phyloP scores from a whole-genome alignment of 2,113 vertebrate species.

The Rhynchopsitta pachyrhyncha region DNA sequence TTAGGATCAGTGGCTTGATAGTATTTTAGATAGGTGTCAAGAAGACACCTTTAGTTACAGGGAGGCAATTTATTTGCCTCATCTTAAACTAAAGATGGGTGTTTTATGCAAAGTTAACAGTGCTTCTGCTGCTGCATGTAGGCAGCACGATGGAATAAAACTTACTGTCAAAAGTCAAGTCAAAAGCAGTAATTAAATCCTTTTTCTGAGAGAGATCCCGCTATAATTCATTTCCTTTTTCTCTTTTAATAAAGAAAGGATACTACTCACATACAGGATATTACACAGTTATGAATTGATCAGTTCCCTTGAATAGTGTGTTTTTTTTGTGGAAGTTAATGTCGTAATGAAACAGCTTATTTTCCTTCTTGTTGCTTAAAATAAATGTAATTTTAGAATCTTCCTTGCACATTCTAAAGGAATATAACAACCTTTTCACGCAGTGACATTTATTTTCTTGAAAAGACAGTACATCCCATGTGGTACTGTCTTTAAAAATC shows the following conservation, averaged over 20 bases:
- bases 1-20: not conserved
- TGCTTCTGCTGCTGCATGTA: not conserved
- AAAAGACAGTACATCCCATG: not conserved
- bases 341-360: not conserved
- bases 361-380: not conserved
- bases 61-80: not conserved
- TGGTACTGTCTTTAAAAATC: not conserved
- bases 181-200: not conserved
- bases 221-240: not conserved
- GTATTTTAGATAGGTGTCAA: not conserved
- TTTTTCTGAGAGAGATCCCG: not conserved
- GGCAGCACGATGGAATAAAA: not conserved
- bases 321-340: not conserved
- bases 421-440: not conserved
- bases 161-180: not conserved
- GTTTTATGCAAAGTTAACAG: not conserved
- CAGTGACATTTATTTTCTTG: not conserved
- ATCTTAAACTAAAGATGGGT: not conserved
- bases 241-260: not conserved
- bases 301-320: not conserved
- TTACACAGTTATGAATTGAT: not conserved
- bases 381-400: not conserved
- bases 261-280: constrained; percentile 7
- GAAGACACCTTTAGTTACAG: not conserved
- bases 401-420: not conserved